A percentile compares a stretch with the other conserved stretches of the same genome.
Evolutionary conservation across 2,888 invertebrate species (phyloP).

Genomic region (Sphaerophoria rueppellii): DNA sequence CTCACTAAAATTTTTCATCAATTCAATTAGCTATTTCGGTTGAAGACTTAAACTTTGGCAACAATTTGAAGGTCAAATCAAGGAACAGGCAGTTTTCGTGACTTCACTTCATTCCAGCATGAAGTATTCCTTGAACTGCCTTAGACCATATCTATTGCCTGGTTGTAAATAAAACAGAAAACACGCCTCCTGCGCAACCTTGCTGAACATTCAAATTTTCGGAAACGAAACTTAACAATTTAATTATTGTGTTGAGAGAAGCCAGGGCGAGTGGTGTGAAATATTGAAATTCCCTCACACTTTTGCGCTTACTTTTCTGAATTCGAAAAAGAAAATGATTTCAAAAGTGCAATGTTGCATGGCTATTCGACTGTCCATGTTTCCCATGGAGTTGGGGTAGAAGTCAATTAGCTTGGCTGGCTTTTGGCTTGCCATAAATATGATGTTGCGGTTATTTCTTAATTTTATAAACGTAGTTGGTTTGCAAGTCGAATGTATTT

Average conservation of each 20-base stretch:
- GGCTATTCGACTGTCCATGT: slow-evolving; percentile 29
- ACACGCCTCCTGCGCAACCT: slow-evolving; percentile 56
- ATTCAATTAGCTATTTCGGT: slow-evolving; percentile 29
- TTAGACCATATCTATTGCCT: slow-evolving; percentile 1
- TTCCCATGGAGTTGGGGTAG: slow-evolving; percentile 65
- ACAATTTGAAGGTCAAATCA: slow-evolving; percentile 8
- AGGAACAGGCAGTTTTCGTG: slow-evolving; percentile 5
- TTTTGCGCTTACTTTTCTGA: not conserved
- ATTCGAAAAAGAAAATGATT: slow-evolving; percentile 26
- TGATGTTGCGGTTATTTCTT: slow-evolving; percentile 48
- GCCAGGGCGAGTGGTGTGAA: slow-evolving; percentile 55
- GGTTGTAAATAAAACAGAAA: slow-evolving; percentile 12
- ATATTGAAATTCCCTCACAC: slow-evolving; percentile 62
- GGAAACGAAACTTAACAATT: slow-evolving; percentile 18
- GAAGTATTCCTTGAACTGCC: slow-evolving; percentile 13
- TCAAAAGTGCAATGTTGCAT: slow-evolving; percentile 73
- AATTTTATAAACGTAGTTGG: slow-evolving; percentile 54
- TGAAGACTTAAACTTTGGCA: slow-evolving; percentile 27
- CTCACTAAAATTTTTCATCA: slow-evolving; percentile 16
- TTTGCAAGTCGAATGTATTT: slow-evolving; percentile 57
- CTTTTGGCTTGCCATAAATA: slow-evolving; percentile 33
- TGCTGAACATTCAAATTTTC: slow-evolving; percentile 44
- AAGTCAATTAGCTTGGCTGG: slow-evolving; percentile 69
- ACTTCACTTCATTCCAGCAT: not conserved
- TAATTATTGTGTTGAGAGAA: slow-evolving; percentile 17